Evolutionary conservation across 2,888 invertebrate genomes (phyloP).

Genomic region (Tenthredo notha): DNA sequence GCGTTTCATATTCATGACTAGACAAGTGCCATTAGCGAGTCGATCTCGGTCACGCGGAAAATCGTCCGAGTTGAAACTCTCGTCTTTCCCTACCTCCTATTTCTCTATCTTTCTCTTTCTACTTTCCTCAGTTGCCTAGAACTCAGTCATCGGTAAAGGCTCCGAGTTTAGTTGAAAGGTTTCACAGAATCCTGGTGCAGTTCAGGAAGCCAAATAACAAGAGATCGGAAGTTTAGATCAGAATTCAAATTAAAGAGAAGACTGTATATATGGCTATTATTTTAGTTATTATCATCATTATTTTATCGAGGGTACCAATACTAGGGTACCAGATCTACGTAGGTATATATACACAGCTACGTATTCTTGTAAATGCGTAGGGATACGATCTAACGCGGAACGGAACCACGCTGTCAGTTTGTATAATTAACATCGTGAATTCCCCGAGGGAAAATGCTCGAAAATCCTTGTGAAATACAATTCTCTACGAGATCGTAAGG

Average conservation of each 20-base stretch:
- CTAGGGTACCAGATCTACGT: not conserved
- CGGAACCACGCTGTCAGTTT: conserved; percentile 41
- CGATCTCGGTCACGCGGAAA: conserved; percentile 49
- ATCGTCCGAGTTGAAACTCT: conserved; percentile 46
- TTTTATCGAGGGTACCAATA: not conserved
- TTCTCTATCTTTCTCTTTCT: conserved; percentile 11
- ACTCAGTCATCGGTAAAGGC: conserved; percentile 8
- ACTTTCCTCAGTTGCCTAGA: conserved; percentile 26
- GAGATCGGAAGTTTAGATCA: conserved; percentile 22
- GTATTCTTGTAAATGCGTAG: conserved; percentile 4
- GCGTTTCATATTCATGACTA: conserved; percentile 51
- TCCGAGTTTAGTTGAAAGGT: not conserved
- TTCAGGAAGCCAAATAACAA: conserved; percentile 7
- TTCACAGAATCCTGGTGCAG: not conserved
- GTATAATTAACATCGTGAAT: conserved; percentile 43
- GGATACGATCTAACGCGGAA: conserved; percentile 40
- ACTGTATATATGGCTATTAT: not conserved
- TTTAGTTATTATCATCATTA: conserved; percentile 26
- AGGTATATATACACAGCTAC: not conserved
- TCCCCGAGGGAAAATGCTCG: conserved; percentile 1
- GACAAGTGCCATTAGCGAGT: conserved; percentile 52
- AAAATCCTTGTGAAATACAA: conserved; percentile 29
- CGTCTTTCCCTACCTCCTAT: conserved; percentile 3
- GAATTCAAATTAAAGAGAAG: conserved; percentile 26
- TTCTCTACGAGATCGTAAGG: conserved; percentile 21